These are phyloP conservation scores for Pedetes capensis DNA, from an alignment of 2,113 vertebrate species.

Conservation along the genomic window DNA sequence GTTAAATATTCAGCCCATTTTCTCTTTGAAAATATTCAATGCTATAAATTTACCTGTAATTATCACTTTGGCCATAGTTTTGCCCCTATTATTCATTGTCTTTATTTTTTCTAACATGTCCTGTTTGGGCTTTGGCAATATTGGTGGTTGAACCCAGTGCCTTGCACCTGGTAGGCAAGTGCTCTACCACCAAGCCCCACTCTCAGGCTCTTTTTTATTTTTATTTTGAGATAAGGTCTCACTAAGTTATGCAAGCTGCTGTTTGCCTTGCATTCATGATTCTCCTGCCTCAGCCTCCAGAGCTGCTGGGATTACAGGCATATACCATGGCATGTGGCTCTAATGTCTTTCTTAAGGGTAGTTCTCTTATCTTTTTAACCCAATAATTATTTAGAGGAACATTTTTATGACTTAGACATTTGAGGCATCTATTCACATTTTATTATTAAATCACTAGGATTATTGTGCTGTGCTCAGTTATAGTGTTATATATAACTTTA, in stretches of 20 bases:
- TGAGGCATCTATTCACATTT: neutral
- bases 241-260: too few species aligned
- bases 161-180: too few species aligned
- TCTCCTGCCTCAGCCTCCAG: too few species aligned
- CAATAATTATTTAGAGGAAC: neutral
- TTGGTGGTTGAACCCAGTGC: too few species aligned
- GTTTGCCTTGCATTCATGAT: too few species aligned
- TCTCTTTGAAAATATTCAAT: neutral
- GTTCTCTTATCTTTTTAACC: neutral
- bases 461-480: neutral
- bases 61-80: neutral
- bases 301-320: too few species aligned
- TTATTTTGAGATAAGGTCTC: too few species aligned
- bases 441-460: neutral
- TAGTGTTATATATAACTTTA: neutral
- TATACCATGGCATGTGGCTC: too few species aligned
- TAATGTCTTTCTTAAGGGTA: neutral
- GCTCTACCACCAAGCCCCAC: too few species aligned
- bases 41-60: neutral
- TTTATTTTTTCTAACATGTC: neutral
- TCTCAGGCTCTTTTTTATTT: too few species aligned
- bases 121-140: too few species aligned
- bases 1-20: too few species aligned
- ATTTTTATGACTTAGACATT: neutral
- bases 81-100: neutral